Base-by-base conservation (phyloP, 2,888 invertebrate genomes). In the Malthinus flaveolus region DNA sequence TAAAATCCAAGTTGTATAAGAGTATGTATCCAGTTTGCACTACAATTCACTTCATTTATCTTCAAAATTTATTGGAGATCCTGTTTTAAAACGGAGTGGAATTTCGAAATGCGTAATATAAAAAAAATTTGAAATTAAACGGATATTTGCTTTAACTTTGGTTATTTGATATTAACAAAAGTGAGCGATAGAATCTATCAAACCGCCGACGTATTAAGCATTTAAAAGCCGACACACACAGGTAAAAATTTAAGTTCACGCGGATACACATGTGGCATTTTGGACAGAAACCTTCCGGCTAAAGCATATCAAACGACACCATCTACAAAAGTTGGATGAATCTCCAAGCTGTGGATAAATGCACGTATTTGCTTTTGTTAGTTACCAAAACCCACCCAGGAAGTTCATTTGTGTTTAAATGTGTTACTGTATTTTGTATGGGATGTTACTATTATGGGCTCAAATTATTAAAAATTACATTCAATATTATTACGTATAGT, bases 351-450 rank as follows among this genome's bases (percentile, higher is more conserved):
- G 68, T 68, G 69, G 72, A 72, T 70, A 71, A 73, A 75, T 74
- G 75, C 77, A 77, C 77, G 77, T 77, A 75, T 74, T 62, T 67
- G 70, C 73, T 74, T 75, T 76, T 73, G 74, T 73, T 65, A 66
- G 65, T 66, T 59, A 60, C 5, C 2, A 23, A 23, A 59, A 73
- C 72, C 73, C 73, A 76, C 77, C 76, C 77, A 77, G 77, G 76
- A 77, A 76, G 76, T 75, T 68, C 54, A 54, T 54, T 61, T 61
- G 51, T 55, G 55, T 42, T 42, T 33, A 55, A 56, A 50, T 55
- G 49, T 59, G 34, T 59, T 55, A 59, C 48, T 48, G 59, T 59
- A 54, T 50, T 53, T 23, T 5, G 36, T 33, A 49, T 44, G 46
- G 52, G 39, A 42, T 15, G 39, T 15, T 42, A 42, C 39, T 42